A percentile compares a stretch with the other conserved stretches of the same genome.
These are phyloP conservation scores for Pseudomugil gertrudae DNA, from an alignment of 2,797 vertebrate genomes.

Conservation along the genomic window DNA sequence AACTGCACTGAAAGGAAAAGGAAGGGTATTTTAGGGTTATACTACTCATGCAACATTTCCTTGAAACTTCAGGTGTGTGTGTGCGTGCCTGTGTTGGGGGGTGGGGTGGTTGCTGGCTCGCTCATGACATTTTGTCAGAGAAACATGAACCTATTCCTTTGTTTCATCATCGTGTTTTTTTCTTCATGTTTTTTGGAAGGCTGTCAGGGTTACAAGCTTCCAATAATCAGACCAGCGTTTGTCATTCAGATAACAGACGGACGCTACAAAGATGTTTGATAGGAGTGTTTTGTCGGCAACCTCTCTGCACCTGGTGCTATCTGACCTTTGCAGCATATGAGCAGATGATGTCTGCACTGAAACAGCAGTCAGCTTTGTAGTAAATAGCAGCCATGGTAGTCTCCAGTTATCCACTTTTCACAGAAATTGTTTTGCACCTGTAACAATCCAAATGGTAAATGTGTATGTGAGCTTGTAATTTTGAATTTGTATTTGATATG, in stretches of 20 bases:
- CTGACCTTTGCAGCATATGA: slow-evolving; percentile 61
- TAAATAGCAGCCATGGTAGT: slow-evolving; percentile 16
- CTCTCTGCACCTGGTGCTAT: slow-evolving; percentile 79
- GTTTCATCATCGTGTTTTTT: slow-evolving; percentile 39
- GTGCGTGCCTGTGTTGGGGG: too few species aligned
- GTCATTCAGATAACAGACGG: slow-evolving; percentile 58
- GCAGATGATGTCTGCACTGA: slow-evolving; percentile 51
- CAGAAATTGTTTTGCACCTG: slow-evolving; percentile 60
- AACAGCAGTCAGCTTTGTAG: slow-evolving; percentile 39
- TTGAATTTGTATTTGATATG: slow-evolving; percentile 65
- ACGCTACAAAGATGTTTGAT: slow-evolving; percentile 40
- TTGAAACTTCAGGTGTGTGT: slow-evolving; percentile 2
- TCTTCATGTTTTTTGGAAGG: slow-evolving; percentile 42
- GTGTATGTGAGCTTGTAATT: slow-evolving; percentile 70
- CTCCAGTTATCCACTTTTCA: slow-evolving; percentile 32
- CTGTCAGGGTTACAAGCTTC: slow-evolving; percentile 62
- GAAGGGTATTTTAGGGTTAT: slow-evolving; percentile 48
- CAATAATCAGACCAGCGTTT: slow-evolving; percentile 46
- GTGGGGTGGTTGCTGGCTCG: background rate
- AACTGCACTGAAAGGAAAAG: slow-evolving; percentile 60
- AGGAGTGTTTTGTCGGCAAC: slow-evolving; percentile 48
- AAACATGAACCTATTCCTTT: slow-evolving; percentile 31
- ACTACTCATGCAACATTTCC: slow-evolving; percentile 29
- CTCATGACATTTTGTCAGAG: slow-evolving; percentile 25
- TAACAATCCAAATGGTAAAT: slow-evolving; percentile 63